phyloP scores from a whole-genome alignment of 2,888 invertebrate genomes.

The Idaea aversata region DNA sequence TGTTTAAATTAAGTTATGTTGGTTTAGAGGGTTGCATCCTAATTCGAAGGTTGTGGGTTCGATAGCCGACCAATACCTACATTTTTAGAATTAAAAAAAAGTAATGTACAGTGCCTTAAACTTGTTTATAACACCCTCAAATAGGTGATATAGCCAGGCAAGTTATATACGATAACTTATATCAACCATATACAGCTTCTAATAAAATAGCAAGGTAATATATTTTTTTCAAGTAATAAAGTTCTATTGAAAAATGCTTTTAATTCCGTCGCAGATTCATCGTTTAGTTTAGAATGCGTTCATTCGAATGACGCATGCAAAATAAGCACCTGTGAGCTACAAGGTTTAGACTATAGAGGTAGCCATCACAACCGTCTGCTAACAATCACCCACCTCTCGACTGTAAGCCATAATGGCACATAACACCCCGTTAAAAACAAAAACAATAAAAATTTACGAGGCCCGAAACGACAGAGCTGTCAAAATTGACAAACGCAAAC shows the following conservation, averaged over 20 bases:
- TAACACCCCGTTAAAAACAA: constrained; percentile 43
- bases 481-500: constrained; percentile 47
- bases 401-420: constrained; percentile 36
- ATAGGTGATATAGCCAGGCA: background rate
- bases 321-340: constrained; percentile 39
- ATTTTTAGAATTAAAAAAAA: background rate
- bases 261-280: background rate
- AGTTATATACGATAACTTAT: background rate
- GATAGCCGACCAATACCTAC: background rate
- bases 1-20: background rate
- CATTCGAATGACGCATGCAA: constrained; percentile 33
- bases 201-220: background rate
- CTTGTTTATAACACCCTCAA: too few relatives aligned
- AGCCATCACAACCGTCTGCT: constrained; percentile 35
- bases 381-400: constrained; percentile 33
- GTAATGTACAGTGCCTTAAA: background rate
- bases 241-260: background rate
- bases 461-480: constrained; percentile 42
- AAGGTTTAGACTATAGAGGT: constrained; percentile 17
- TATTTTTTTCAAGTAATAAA: background rate
- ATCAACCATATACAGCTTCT: background rate
- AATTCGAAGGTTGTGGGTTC: background rate
- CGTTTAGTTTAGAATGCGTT: constrained; percentile 35
- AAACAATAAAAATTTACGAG: constrained; percentile 66
- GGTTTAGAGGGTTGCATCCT: constrained; percentile 29